A percentile compares a stretch with the other conserved stretches of the same genome.
Conservation (phyloP, 2,113 vertebrate genomes). For the Rhegmatorhina hoffmannsi region DNA sequence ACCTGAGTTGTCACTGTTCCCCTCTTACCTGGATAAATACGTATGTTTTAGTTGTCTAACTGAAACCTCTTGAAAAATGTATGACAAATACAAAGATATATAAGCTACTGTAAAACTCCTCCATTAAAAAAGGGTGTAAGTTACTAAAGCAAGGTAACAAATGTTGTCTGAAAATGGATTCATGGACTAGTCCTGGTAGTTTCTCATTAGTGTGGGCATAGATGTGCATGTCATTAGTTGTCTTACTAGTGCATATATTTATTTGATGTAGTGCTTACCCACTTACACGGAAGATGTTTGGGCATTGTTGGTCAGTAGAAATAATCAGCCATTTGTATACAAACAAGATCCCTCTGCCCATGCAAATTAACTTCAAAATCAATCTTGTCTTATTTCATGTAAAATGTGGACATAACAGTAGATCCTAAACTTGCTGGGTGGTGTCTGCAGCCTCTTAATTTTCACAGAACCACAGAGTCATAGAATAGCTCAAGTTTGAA, state of each 20-base stretch:
- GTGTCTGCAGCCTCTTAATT: neutral
- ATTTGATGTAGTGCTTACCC: neutral
- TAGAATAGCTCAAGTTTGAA: neutral
- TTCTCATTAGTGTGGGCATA: neutral
- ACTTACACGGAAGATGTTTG: neutral
- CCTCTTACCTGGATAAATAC: neutral
- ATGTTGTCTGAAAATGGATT: neutral
- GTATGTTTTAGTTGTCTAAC: neutral
- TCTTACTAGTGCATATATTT: neutral
- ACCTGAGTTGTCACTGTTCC: neutral
- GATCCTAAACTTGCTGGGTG: neutral
- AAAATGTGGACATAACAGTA: neutral
- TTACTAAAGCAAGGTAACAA: neutral
- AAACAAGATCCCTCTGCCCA: neutral
- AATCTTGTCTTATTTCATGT: neutral
- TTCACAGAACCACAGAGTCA: neutral
- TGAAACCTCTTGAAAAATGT: neutral
- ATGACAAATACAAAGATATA: neutral
- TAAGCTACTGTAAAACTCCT: neutral
- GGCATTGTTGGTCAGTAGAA: neutral
- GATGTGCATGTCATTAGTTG: neutral
- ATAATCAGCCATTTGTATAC: neutral
- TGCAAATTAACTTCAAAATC: neutral
- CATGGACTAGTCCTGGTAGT: neutral
- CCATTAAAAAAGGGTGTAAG: neutral